These are phyloP conservation scores for Leptinotarsa rubiginosa DNA, from an alignment of 2,888 invertebrate genomes.

Conservation along the genomic window DNA sequence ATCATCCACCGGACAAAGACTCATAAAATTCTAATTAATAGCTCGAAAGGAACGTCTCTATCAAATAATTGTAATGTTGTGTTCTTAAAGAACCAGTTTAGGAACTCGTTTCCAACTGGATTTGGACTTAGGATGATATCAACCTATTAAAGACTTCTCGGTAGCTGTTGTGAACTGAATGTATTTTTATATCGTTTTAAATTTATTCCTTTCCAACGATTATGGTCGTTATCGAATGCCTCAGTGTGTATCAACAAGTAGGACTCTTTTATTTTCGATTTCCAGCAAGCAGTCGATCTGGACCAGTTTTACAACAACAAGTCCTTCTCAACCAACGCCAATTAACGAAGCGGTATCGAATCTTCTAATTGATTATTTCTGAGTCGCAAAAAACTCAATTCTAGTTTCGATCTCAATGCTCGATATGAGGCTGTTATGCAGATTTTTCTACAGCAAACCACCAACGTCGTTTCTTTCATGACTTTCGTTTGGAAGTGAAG, in stretches of 20 bases:
- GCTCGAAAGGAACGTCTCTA: neutral
- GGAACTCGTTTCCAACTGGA: conserved; percentile 5
- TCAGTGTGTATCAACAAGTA: neutral
- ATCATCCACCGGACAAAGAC: neutral
- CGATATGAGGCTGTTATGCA: neutral
- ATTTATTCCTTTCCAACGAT: neutral
- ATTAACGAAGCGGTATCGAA: neutral
- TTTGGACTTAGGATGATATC: neutral
- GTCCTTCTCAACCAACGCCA: neutral
- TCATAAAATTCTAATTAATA: neutral
- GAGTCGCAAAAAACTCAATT: neutral
- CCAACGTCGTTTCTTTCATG: neutral
- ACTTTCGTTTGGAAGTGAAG: neutral
- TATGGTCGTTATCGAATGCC: neutral
- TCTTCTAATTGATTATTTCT: neutral
- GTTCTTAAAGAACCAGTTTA: neutral
- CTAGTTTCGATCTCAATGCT: neutral
- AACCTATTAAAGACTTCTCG: neutral
- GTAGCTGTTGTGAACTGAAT: neutral
- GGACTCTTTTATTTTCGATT: neutral
- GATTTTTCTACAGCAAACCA: neutral
- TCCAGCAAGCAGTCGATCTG: neutral
- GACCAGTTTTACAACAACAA: conserved; percentile 9
- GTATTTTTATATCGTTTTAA: neutral
- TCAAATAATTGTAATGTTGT: neutral